Evolutionary conservation across 1,140 invertebrate genomes (phyloP).

Genomic region (Olivierus martensii): DNA sequence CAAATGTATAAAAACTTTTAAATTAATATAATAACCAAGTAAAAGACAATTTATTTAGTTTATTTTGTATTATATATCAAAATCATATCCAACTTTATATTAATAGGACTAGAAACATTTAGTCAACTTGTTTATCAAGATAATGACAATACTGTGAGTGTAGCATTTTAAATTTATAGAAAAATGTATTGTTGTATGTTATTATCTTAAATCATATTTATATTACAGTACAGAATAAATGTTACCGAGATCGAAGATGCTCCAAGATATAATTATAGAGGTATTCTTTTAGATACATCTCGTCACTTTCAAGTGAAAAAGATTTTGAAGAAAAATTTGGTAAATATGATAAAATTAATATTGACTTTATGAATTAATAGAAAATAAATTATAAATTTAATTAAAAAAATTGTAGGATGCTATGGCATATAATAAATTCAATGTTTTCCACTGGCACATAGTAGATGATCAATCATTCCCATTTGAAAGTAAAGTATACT

Average conservation of each 20-base stretch:
- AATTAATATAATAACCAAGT: no score
- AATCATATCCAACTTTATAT: neutral
- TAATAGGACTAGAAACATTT: slow-evolving; percentile 52
- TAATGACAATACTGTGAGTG: slow-evolving; percentile 1
- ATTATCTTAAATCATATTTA: no score
- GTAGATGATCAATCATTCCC: slow-evolving; percentile 48
- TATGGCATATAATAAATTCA: slow-evolving; percentile 35
- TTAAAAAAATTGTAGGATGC: slow-evolving; percentile 30
- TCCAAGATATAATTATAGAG: slow-evolving; percentile 55
- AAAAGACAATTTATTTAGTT: no score
- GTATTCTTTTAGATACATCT: slow-evolving; percentile 65
- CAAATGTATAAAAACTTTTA: no score
- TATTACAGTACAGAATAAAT: slow-evolving; percentile 29
- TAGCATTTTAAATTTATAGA: no score
- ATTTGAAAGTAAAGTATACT: slow-evolving; percentile 38
- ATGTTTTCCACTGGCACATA: slow-evolving; percentile 50
- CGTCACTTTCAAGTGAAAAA: slow-evolving; percentile 57
- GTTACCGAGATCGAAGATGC: slow-evolving; percentile 47
- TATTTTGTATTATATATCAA: no score
- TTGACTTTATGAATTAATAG: no score
- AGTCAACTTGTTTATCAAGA: slow-evolving; percentile 46
- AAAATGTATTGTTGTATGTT: no score
- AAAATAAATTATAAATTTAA: neutral
- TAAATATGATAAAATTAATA: slow-evolving; percentile 13
- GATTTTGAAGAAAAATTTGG: slow-evolving; percentile 49